A percentile compares a stretch with the other conserved stretches of the same genome.
Evolutionary conservation across 1,140 invertebrate species (phyloP).

Genomic region (Maniola jurtina): DNA sequence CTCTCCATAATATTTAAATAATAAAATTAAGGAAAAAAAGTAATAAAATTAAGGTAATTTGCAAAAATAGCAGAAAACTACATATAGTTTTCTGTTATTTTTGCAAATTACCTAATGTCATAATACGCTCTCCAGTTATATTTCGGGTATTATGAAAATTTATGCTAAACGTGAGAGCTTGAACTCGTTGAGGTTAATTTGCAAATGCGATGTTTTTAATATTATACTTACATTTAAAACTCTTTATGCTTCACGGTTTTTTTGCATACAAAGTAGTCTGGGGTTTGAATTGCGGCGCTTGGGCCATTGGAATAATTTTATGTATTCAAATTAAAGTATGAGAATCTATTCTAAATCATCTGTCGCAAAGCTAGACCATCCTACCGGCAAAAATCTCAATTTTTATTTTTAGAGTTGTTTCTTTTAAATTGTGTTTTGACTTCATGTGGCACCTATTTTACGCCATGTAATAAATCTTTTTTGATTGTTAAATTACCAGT

Average conservation of each 20-base stretch:
- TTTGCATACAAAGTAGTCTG: conserved; percentile 8
- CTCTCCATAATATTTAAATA: not conserved
- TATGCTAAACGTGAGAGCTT: conserved; percentile 6
- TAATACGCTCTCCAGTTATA: conserved; percentile 7
- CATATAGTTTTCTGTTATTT: not conserved
- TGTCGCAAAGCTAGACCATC: too few species aligned
- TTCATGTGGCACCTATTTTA: too few species aligned
- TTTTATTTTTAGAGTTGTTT: too few species aligned
- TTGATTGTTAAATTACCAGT: too few species aligned
- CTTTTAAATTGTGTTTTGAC: too few species aligned
- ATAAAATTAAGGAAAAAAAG: not conserved
- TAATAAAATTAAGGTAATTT: not conserved
- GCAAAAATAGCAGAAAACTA: too few species aligned
- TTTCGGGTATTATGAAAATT: conserved; percentile 13
- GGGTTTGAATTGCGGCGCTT: not conserved
- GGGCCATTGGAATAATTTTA: not conserved
- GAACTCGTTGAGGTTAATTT: conserved; percentile 15
- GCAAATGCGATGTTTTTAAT: conserved; percentile 12
- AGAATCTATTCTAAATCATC: too few species aligned
- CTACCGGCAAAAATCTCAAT: too few species aligned
- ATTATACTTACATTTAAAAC: not conserved
- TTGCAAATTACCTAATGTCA: not conserved
- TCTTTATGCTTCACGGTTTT: conserved; percentile 7
- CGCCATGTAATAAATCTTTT: too few species aligned
- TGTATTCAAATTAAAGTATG: too few species aligned